Base-by-base conservation (phyloP, 1,140 invertebrate genomes). In the Drosophila lacteicornis region DNA sequence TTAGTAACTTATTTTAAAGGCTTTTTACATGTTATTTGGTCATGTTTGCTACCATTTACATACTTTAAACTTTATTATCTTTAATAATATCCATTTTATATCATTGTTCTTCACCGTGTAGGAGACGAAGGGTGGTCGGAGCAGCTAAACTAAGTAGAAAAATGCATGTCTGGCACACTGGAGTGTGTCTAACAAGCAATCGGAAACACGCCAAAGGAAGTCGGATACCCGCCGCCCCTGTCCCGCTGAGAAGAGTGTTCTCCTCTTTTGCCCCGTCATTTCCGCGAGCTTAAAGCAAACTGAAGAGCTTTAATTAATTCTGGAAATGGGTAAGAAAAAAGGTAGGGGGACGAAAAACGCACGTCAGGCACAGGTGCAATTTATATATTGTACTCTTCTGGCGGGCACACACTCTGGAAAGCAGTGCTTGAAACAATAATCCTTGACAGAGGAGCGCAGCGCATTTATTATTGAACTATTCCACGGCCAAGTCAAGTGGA, bases 391-490 rank as follows among this genome's bases (percentile, higher is more conserved):
- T 17, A 38, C 36, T 45, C 25, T 25, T 22, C 4, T 6, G 22
- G 15, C 13, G n/a, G 3, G 30, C 30, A 11, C 17, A 45, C 25
- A 22, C 63, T n/a, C 40, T 45, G 25, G 42, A 51, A 62, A 40
- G 38, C 70, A 70, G 59, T 49, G 53, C 80, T 83, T 77, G 85
- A 82, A 91, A 91, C 83, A 79, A 83, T 91, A 91, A 91, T 87
- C 85, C 85, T 80, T 42, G 80, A 87, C 78, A 79, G 86, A 91
- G 88, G 61, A 75, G 62, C 38, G 9, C 80, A 80, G 62, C 59
- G 42, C 85, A 91, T 91, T 91, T 90, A 91, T 91, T 90, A 90
- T 88, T 84, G 85, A 87, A 84, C 79, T 74, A 83, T 75, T 83
- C 58, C 47, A 47, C 46, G 66, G 75, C 57, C 69, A 69, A 78